Percentiles rank a stretch among this genome's conserved stretches.
Evolutionary conservation across 1,140 invertebrate species (phyloP).

Genomic region (Euwallacea similis): DNA sequence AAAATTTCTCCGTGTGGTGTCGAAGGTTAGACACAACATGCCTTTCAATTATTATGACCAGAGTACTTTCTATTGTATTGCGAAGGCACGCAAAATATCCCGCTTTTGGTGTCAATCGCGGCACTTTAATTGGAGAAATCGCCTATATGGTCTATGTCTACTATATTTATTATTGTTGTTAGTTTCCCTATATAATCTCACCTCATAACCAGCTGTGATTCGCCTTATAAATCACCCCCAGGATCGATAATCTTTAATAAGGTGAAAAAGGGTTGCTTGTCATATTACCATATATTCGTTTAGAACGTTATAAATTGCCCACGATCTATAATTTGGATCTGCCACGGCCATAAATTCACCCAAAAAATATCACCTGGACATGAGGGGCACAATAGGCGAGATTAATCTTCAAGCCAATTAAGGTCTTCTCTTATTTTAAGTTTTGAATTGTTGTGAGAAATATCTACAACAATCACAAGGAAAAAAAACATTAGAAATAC

Average conservation of each 20-base stretch:
- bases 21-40: slow-evolving; percentile 29
- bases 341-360: no score
- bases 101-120: slow-evolving; percentile 8
- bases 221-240: no score
- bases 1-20: slow-evolving; percentile 30
- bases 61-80: slow-evolving; percentile 24
- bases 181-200: not conserved
- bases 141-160: not conserved
- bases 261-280: no score
- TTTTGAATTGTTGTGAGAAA: no score
- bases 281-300: no score
- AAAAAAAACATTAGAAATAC: no score
- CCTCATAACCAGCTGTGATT: not conserved
- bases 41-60: slow-evolving; percentile 32
- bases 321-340: no score
- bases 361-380: no score
- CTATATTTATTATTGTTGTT: not conserved
- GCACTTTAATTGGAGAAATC: slow-evolving; percentile 18
- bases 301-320: no score
- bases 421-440: not conserved
- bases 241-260: no score
- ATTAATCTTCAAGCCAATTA: not conserved
- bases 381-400: not conserved
- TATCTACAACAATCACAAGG: no score
- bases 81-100: slow-evolving; percentile 13